A percentile compares a stretch with the other conserved stretches of the same genome.
These are phyloP conservation scores for Melanostigma gelatinosum DNA, from an alignment of 2,113 vertebrate species.

Conservation along the genomic window DNA sequence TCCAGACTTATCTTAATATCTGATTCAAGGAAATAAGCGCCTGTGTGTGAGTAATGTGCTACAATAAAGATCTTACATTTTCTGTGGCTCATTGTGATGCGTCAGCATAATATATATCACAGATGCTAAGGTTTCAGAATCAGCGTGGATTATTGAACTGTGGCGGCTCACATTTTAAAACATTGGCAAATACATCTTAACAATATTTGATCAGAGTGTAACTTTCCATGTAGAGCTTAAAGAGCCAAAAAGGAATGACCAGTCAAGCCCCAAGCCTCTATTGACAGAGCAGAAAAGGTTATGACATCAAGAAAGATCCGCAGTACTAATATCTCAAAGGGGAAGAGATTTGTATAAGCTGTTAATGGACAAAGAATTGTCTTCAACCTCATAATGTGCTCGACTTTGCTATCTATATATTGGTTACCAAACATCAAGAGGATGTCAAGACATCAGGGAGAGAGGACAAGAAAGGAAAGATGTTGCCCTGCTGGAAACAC, in stretches of 20 bases:
- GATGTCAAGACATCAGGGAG: too few relatives aligned
- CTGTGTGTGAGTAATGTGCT: neutral
- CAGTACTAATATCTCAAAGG: neutral
- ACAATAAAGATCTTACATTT: neutral
- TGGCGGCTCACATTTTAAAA: conserved; percentile 5
- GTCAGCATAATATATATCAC: neutral
- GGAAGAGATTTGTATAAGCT: conserved; percentile 49
- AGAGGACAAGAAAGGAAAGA: too few relatives aligned
- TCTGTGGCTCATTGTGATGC: neutral
- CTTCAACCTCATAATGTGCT: conserved; percentile 27
- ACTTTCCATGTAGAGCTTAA: neutral
- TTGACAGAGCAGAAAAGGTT: neutral
- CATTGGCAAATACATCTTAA: conserved; percentile 18
- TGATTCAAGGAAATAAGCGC: neutral
- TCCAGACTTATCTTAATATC: neutral
- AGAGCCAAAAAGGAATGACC: neutral
- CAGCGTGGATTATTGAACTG: conserved; percentile 16
- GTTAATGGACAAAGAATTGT: conserved; percentile 51
- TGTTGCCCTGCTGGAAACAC: too few relatives aligned
- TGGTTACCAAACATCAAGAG: too few relatives aligned
- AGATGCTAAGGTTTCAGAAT: conserved; percentile 20
- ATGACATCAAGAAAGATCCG: neutral
- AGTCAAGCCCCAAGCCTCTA: neutral
- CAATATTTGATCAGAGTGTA: conserved; percentile 6
- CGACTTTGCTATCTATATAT: neutral